phyloP scores from a whole-genome alignment of 1,140 invertebrate genomes.

The Tetranychus cinnabarinus region DNA sequence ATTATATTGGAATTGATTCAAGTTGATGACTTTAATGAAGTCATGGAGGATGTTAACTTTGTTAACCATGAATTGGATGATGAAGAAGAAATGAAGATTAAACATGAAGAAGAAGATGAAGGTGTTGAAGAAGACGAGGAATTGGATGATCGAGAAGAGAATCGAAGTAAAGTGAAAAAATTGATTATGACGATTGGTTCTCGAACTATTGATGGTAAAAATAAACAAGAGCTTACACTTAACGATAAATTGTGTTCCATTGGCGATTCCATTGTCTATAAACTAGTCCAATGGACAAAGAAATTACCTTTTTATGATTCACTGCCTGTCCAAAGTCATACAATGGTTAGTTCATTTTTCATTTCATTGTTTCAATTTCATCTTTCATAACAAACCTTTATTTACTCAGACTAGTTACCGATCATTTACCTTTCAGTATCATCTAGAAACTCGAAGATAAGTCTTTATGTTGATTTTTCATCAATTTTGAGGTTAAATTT shows the following conservation, averaged over 20 bases:
- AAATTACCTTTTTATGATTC: conserved; percentile 85
- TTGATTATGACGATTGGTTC: background rate
- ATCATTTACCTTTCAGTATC: too few relatives aligned
- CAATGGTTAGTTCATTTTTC: conserved; percentile 11
- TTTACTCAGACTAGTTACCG: too few relatives aligned
- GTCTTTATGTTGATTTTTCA: too few relatives aligned
- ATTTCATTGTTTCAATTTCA: background rate
- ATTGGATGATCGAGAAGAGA: background rate
- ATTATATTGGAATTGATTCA: background rate
- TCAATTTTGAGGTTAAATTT: too few relatives aligned
- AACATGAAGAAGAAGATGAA: background rate
- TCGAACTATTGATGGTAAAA: background rate
- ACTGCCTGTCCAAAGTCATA: conserved; percentile 55
- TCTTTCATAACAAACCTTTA: too few relatives aligned
- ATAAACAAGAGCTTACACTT: background rate
- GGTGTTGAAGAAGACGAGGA: background rate
- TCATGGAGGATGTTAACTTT: background rate
- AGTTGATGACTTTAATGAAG: background rate
- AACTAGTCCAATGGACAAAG: conserved; percentile 94
- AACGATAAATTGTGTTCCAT: conserved; percentile 40
- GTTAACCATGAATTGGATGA: background rate
- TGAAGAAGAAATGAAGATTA: background rate
- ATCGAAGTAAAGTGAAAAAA: background rate
- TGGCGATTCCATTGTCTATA: conserved; percentile 82
- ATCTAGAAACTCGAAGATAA: too few relatives aligned